A percentile compares a stretch with the other conserved stretches of the same genome.
phyloP scores from a whole-genome alignment of 2,888 invertebrate species.

The Ormyrus labotus region DNA sequence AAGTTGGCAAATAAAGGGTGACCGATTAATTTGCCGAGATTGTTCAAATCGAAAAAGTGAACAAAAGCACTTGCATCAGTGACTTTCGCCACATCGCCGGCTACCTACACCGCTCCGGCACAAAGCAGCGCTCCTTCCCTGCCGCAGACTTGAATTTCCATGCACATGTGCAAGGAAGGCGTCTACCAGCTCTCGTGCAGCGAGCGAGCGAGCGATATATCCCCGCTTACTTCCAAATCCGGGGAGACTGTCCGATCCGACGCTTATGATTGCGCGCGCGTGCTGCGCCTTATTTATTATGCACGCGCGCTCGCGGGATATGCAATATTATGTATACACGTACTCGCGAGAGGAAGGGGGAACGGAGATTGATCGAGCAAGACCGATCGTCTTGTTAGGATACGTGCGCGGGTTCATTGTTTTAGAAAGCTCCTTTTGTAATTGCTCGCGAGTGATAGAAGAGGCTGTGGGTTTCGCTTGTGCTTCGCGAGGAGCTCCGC shows the following conservation, averaged over 20 bases:
- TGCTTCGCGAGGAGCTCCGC: too few relatives aligned
- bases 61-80: too few relatives aligned
- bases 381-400: constrained; percentile 17
- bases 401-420: constrained; percentile 20
- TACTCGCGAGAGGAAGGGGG: background rate
- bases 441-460: background rate
- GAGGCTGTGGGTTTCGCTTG: too few relatives aligned
- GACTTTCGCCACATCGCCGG: background rate
- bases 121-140: too few relatives aligned
- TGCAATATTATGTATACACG: constrained; percentile 21
- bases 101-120: too few relatives aligned
- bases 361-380: constrained; percentile 27
- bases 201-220: constrained; percentile 18
- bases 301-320: constrained; percentile 33
- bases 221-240: constrained; percentile 55
- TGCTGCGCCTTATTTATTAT: constrained; percentile 47
- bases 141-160: too few relatives aligned
- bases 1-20: too few relatives aligned
- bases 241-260: constrained; percentile 54
- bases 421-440: constrained; percentile 31
- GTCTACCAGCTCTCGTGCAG: background rate
- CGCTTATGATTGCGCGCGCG: constrained; percentile 42
- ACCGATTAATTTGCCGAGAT: too few relatives aligned
- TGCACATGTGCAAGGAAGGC: background rate
- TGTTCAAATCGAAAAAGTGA: too few relatives aligned